A percentile compares a stretch with the other conserved stretches of the same genome.
phyloP scores from a whole-genome alignment of 2,888 invertebrate genomes.

The Platynereis dumerilii region DNA sequence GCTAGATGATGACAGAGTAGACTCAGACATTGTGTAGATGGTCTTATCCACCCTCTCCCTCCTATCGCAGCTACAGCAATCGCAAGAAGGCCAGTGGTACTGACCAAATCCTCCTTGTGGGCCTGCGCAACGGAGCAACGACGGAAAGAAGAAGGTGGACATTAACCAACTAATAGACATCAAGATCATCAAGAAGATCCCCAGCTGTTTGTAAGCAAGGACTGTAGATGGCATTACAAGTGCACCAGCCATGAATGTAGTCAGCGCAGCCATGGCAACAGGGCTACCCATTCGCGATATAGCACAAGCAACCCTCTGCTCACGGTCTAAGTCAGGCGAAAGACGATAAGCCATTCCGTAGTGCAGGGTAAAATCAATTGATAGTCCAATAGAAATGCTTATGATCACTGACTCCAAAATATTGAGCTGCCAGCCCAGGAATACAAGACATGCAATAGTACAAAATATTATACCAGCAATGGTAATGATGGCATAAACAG shows the following conservation, averaged over 20 bases:
- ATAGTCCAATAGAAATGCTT: constrained; percentile 89
- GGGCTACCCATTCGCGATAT: constrained; percentile 77
- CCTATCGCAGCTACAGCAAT: constrained; percentile 48
- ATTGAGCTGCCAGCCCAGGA: constrained; percentile 86
- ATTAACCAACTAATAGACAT: constrained; percentile 86
- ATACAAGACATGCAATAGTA: constrained; percentile 70
- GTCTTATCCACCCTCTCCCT: constrained; percentile 61
- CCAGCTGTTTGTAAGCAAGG: constrained; percentile 91
- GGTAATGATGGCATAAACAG: constrained; percentile 82
- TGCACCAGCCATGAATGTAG: constrained; percentile 86
- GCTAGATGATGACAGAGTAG: constrained; percentile 62
- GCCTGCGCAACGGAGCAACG: constrained; percentile 76
- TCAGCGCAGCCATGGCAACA: constrained; percentile 84
- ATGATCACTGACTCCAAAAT: constrained; percentile 92
- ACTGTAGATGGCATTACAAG: constrained; percentile 87
- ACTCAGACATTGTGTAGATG: constrained; percentile 63
- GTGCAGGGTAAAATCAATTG: constrained; percentile 92
- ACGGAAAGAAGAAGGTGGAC: constrained; percentile 65
- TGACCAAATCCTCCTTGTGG: constrained; percentile 69
- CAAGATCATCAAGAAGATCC: constrained; percentile 84
- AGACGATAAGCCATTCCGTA: constrained; percentile 81
- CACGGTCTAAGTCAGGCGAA: constrained; percentile 65
- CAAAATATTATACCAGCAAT: constrained; percentile 84
- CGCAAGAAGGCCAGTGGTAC: constrained; percentile 61
- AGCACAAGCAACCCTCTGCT: constrained; percentile 52